Evolutionary conservation across 2,888 invertebrate genomes (phyloP), one percentile per base, ranked within the genome.

Genomic region (Hirtodrosophila confusa): DNA sequence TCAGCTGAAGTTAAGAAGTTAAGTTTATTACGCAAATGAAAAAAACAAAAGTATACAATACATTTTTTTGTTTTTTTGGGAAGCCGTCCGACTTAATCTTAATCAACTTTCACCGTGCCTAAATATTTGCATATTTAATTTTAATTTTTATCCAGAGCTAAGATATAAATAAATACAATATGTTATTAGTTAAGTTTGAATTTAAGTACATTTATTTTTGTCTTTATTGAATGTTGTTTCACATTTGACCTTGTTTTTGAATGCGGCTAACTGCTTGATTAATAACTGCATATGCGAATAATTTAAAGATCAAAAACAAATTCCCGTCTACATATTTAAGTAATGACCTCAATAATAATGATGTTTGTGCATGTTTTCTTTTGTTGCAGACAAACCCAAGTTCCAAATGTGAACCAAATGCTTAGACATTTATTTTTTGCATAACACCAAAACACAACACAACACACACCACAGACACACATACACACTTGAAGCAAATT

Each of bases 331-430:
- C 2, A 24, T 3, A 12, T 33, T 7, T 43, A 5, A 23, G 5
- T 43, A 60, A n/a, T 40, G 31, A 50, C 39, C 33, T n/a, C 24
- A 35, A 36, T 51, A 33, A 45, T 40, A 41, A 44, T 41, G 17
- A 58, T 40, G 27, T 27, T 5, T 27, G 6, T 27, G 6, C 6
- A 24, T 35, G 9, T 50, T 12, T 39, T 39, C 3, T 47, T 11
- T 48, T 31, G 10, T 71, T 84, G 3, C 78, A 80, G 86, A 55
- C 44, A 57, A 35, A 45, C 51, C 53, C 75, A 56, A 50, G 64
- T 48, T 64, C 41, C 76, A 58, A 75, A 87, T 82, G 87, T 85
- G 72, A 80, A 54, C 63, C 60, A 58, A 58, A 75, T 63, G 66
- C 49, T 48, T 58, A 53, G 48, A 57, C 39, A 57, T 58, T 72